Conservation (phyloP, 2,113 vertebrate species). For the Corythornis vintsioides region DNA sequence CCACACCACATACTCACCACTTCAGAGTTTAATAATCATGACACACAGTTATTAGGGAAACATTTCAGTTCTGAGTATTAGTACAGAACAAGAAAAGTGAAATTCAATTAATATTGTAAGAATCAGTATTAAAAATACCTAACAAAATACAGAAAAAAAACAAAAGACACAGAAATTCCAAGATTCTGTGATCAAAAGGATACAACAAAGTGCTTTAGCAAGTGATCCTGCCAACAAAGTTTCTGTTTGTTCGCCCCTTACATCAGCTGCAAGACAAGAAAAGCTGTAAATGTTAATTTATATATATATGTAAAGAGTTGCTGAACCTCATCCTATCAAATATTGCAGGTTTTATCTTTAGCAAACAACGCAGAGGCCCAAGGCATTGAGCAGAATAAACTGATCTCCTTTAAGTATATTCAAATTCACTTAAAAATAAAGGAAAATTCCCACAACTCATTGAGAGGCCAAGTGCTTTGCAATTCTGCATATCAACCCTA, state of each 20-base stretch:
- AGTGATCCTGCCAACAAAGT: slow-evolving; percentile 91
- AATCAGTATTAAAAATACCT: not conserved
- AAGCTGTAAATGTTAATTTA: not conserved
- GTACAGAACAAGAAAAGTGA: not conserved
- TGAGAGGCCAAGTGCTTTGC: not conserved
- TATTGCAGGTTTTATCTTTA: not conserved
- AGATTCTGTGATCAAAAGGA: slow-evolving; percentile 75
- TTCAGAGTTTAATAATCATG: not conserved
- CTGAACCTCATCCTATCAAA: not conserved
- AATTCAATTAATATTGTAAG: not conserved
- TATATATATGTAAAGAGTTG: not conserved
- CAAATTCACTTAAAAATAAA: not conserved
- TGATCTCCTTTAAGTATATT: not conserved
- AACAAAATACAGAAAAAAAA: too few relatives aligned
- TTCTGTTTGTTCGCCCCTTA: slow-evolving; percentile 89
- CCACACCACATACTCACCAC: not conserved
- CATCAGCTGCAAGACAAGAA: slow-evolving; percentile 79
- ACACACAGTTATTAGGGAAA: not conserved
- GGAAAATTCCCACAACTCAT: not conserved
- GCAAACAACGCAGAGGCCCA: not conserved
- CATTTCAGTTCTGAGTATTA: not conserved
- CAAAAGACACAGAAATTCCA: not conserved
- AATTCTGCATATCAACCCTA: not conserved
- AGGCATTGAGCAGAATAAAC: not conserved
- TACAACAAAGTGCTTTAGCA: slow-evolving; percentile 98